Conservation (phyloP, 2,888 invertebrate species). For the Tanypteryx hageni region DNA sequence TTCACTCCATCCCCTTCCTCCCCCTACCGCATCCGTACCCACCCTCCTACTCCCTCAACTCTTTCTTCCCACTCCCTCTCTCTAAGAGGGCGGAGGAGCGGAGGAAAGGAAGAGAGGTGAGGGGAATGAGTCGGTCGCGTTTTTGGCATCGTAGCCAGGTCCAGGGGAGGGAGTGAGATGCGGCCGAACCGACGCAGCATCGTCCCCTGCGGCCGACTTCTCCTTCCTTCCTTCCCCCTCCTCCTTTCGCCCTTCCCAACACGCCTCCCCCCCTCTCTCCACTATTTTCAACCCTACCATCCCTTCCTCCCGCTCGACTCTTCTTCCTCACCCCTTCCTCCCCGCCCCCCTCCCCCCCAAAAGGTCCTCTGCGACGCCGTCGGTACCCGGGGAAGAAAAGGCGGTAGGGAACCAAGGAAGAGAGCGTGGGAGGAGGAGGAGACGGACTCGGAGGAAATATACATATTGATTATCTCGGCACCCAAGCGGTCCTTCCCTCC, state of each 20-base stretch:
- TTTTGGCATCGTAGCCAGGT: conserved; percentile 57
- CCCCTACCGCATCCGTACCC: neutral
- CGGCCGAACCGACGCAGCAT: conserved; percentile 53
- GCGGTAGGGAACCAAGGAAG: conserved; percentile 20
- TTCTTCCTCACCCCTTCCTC: neutral
- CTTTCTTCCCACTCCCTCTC: neutral
- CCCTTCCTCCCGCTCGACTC: neutral
- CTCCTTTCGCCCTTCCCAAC: neutral
- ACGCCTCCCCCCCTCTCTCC: neutral
- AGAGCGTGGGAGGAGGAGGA: neutral
- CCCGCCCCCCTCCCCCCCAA: neutral
- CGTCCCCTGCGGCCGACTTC: conserved; percentile 45
- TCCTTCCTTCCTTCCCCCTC: neutral
- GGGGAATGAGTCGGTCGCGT: neutral
- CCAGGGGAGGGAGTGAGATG: conserved; percentile 17
- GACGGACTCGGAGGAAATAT: conserved; percentile 61
- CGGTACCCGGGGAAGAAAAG: conserved; percentile 1
- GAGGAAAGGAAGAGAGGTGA: too few species aligned
- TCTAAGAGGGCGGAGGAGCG: too few species aligned
- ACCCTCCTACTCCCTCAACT: neutral
- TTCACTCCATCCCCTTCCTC: neutral
- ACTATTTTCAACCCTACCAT: neutral
- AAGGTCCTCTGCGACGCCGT: conserved; percentile 44
- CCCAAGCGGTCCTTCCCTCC: conserved; percentile 44
- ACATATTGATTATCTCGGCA: conserved; percentile 64